phyloP scores from a whole-genome alignment of 2,888 invertebrate genomes.

The Lasioglossum oenotherae region DNA sequence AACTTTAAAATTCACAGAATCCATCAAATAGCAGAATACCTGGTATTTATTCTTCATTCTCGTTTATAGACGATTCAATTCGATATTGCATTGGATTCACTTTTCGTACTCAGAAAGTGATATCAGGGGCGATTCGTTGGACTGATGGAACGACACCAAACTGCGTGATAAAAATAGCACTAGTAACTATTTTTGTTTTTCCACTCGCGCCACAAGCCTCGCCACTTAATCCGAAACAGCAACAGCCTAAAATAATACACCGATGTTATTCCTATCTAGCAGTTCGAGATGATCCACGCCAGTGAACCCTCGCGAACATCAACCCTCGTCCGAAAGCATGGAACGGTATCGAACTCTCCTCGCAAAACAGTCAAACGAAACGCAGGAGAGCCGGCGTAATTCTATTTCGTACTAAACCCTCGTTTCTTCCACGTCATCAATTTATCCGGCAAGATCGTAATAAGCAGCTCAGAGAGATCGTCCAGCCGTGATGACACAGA shows the following conservation, averaged over 20 bases:
- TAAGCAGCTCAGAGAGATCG: background rate
- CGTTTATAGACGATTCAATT: background rate
- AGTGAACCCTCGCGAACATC: background rate
- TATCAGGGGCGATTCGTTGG: background rate
- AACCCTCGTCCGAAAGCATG: background rate
- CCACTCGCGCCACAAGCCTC: background rate
- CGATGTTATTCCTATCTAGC: background rate
- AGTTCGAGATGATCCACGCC: background rate
- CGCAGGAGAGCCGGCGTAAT: background rate
- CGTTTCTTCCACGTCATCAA: slow-evolving; percentile 1
- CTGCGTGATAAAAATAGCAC: background rate
- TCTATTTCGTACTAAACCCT: background rate
- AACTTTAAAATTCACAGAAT: background rate
- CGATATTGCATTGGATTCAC: background rate
- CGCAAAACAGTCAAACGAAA: background rate
- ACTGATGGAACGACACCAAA: background rate
- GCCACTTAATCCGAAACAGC: background rate
- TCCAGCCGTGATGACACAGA: background rate
- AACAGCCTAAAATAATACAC: background rate
- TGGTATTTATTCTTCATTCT: background rate
- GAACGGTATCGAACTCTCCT: background rate
- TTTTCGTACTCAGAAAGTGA: background rate
- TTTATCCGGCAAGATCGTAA: background rate
- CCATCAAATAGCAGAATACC: too few relatives aligned
- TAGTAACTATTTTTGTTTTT: background rate